Evolutionary conservation across 2,888 invertebrate species (phyloP), one percentile per base, ranked within the genome.

Genomic region (Encarsia formosa): DNA sequence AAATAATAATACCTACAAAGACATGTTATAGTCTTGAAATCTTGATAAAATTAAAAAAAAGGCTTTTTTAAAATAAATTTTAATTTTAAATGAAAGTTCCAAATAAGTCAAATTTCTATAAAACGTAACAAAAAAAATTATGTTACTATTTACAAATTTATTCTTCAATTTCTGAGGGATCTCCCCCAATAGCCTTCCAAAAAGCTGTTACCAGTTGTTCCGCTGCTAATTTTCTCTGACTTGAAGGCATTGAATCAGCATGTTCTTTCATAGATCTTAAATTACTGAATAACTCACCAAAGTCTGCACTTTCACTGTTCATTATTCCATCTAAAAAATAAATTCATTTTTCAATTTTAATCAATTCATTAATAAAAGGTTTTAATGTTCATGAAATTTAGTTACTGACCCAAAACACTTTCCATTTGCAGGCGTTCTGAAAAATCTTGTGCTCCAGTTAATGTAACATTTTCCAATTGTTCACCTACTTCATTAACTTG

Each of bases 111-210:
- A n/a, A n/a, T n/a, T n/a, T n/a, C n/a, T n/a, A n/a, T n/a, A n/a
- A n/a, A n/a, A n/a, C n/a, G n/a, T n/a, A n/a, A n/a, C n/a, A n/a
- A n/a, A n/a, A n/a, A n/a, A n/a, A n/a, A n/a, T n/a, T n/a, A n/a
- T n/a, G n/a, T n/a, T n/a, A n/a, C n/a, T n/a, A n/a, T n/a, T n/a
- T n/a, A n/a, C n/a, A n/a, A n/a, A n/a, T n/a, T n/a, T n/a, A n/a
- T n/a, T 79, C 81, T 50, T 76, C 76, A 56, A 85, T 75, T 73
- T 87, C 87, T 58, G 83, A 82, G 55, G 82, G 82, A 68, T 85
- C 84, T 16, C 86, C 86, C 16, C 86, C 86, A 64, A 87, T 83
- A 1, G 86, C 85, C 64, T 80, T 79, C 86, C 86, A 87, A 70
- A 87, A 87, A 15, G 84, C 82, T 55, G 83, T 78, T 1, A 86